Base-by-base conservation (phyloP, 1,140 invertebrate species). In the Micrasema longulum region DNA sequence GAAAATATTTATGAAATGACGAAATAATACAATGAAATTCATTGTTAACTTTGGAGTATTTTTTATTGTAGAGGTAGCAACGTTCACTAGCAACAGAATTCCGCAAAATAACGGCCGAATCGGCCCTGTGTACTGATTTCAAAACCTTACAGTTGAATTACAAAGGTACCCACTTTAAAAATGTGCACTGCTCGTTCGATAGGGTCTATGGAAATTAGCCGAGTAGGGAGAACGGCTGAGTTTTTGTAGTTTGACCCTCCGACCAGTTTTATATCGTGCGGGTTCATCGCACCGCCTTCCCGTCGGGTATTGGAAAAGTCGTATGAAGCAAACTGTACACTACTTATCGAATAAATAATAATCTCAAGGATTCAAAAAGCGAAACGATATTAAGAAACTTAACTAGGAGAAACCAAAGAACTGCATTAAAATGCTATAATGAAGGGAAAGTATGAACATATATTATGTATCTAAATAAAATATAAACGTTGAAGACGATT, bases 221-320 rank as follows among this genome's bases (percentile, higher is more conserved):
- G 35, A 43, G 55, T 14, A 55, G 9, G 36, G 14, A 60, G 6
- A 14, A 9, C 16, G 16, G 35, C 11, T 11, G n/a, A 4, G 35
- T 12, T 41, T 38, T 60, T 18, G 35, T 60, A 60, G 20, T 64
- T 48, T n/a, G 16, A 36, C 14, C 47, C 64, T 52, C 50, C 64
- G 48, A 66, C 64, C 64, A 66, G 64, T 66, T 66, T 66, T 66
- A 52, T 66, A 66, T 66, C 64, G 43, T 66, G n/a, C 31, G 64
- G 36, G 64, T 66, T 66, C 64, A 66, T 66, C 48, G 64, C 64
- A 36, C 64, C 43, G 41, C 60, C 43, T 64, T 45, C 35, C 55
- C 55, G 55, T 7, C 35, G 36, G 50, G 55, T 41, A 38, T 60
- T 60, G 55, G 55, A 60, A 41, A 60, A 60, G 35, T 31, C 55